Evolutionary conservation across 2,888 invertebrate species (phyloP).

Genomic region (Xestia c-nigrum): DNA sequence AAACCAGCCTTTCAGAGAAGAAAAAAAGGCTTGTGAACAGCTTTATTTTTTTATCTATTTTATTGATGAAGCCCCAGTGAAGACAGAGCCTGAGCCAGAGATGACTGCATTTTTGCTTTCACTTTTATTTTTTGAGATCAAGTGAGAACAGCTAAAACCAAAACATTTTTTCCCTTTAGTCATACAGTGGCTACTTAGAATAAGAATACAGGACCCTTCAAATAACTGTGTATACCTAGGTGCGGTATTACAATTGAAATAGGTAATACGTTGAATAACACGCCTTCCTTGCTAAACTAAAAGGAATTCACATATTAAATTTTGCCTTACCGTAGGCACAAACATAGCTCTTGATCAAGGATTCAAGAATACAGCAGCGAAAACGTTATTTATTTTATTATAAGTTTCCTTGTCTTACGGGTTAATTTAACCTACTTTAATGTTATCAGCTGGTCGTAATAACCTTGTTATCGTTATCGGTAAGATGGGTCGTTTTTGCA

Average conservation of each 20-base stretch:
- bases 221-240: background rate
- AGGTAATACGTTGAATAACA: background rate
- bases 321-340: background rate
- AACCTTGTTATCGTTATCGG: conserved; percentile 8
- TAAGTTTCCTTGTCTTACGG: background rate
- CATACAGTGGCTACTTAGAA: background rate
- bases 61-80: background rate
- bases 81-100: background rate
- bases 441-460: background rate
- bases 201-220: background rate
- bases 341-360: background rate
- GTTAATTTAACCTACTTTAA: background rate
- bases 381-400: background rate
- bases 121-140: background rate
- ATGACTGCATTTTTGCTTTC: background rate
- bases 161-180: background rate
- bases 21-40: background rate
- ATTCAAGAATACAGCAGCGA: background rate
- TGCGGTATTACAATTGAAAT: conserved; percentile 4
- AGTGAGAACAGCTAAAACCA: background rate
- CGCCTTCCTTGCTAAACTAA: background rate
- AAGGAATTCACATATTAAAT: background rate
- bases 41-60: background rate
- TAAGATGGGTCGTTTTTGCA: background rate
- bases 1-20: background rate